A percentile compares a stretch with the other conserved stretches of the same genome.
phyloP scores from a whole-genome alignment of 2,113 vertebrate genomes.

The Acanthochromis polyacanthus region DNA sequence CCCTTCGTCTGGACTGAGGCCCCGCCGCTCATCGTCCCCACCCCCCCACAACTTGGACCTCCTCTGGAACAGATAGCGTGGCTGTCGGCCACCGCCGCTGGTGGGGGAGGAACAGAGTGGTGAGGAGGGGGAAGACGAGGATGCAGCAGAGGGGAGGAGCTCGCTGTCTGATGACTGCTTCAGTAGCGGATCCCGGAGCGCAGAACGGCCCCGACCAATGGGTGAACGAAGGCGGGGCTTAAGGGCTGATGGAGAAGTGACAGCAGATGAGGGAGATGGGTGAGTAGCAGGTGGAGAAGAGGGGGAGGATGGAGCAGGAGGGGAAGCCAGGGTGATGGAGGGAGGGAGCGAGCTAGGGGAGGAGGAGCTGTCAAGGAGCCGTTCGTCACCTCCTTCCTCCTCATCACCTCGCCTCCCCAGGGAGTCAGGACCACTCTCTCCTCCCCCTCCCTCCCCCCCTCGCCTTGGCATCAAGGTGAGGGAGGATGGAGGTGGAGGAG shows the following conservation, averaged over 20 bases:
- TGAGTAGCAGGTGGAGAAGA: conserved; percentile 89
- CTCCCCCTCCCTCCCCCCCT: conserved; percentile 79
- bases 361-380: conserved; percentile 94
- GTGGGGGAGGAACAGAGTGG: conserved; percentile 88
- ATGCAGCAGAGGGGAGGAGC: conserved; percentile 94
- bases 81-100: conserved; percentile 87
- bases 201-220: conserved; percentile 90
- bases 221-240: conserved; percentile 97
- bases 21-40: conserved; percentile 85
- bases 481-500: conserved; percentile 82
- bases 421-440: conserved; percentile 93
- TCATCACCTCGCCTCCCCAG: conserved; percentile 90
- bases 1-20: conserved; percentile 72
- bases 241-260: conserved; percentile 92
- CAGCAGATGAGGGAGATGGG: conserved; percentile 87
- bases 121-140: conserved; percentile 87
- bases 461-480: conserved; percentile 77
- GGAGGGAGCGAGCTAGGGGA: conserved; percentile 95
- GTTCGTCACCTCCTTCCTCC: conserved; percentile 91
- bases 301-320: conserved; percentile 83
- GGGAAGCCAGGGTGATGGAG: conserved; percentile 90
- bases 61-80: conserved; percentile 99
- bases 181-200: conserved; percentile 97
- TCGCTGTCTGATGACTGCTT: conserved; percentile 99
- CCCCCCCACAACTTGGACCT: conserved; percentile 99